phyloP scores from a whole-genome alignment of 2,113 vertebrate genomes.

The Isurus oxyrinchus region DNA sequence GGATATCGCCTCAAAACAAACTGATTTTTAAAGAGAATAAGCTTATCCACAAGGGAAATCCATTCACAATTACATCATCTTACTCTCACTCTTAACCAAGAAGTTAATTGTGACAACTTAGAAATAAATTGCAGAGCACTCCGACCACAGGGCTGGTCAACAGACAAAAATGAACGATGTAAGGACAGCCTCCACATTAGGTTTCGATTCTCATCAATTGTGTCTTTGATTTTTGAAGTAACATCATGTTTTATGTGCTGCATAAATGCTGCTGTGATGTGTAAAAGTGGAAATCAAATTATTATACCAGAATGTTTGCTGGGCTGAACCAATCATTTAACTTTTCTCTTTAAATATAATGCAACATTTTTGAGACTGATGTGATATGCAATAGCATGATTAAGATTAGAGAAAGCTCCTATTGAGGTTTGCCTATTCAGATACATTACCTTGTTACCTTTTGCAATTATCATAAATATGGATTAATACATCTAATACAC shows the following conservation, averaged over 20 bases:
- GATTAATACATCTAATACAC: neutral
- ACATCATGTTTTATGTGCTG: neutral
- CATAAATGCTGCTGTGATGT: neutral
- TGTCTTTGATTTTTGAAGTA: slow-evolving; percentile 8
- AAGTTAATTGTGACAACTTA: neutral
- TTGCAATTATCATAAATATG: slow-evolving; percentile 19
- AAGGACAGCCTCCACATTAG: neutral
- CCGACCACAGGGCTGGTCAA: neutral
- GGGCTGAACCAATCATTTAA: neutral
- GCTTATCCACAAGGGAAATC: neutral
- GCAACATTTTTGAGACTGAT: slow-evolving; percentile 2
- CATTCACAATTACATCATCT: neutral
- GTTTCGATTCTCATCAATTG: slow-evolving; percentile 13
- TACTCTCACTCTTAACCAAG: neutral
- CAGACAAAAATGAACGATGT: neutral
- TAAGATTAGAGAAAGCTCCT: neutral
- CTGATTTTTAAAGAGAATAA: neutral
- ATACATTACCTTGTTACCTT: slow-evolving; percentile 4
- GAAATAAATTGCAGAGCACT: neutral
- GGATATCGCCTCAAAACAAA: neutral
- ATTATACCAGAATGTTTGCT: neutral
- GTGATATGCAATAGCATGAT: neutral
- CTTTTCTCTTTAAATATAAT: neutral
- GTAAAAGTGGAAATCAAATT: neutral
- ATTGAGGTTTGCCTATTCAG: neutral